Evolutionary conservation across 2,888 invertebrate species (phyloP).

Genomic region (Microctonus brassicae): DNA sequence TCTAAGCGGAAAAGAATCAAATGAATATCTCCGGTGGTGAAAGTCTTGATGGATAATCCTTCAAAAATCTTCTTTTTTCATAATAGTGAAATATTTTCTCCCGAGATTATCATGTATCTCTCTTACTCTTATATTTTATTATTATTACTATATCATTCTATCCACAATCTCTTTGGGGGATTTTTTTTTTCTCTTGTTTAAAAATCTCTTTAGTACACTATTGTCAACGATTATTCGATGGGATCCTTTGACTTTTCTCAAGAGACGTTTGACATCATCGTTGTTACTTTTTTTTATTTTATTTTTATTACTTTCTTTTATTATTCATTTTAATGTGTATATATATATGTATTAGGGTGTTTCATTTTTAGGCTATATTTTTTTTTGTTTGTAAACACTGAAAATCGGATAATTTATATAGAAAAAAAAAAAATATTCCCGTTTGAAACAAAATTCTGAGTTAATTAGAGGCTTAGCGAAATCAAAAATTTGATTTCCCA

Average conservation of each 20-base stretch:
- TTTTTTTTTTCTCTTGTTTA: not conserved
- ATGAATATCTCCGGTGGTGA: slow-evolving; percentile 37
- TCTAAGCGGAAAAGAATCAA: slow-evolving; percentile 26
- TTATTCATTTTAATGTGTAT: not conserved
- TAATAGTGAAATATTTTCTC: slow-evolving; percentile 28
- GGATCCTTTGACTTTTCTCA: not conserved
- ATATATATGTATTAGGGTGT: too few species aligned
- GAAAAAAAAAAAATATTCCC: too few species aligned
- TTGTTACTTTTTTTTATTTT: not conserved
- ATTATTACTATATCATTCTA: too few species aligned
- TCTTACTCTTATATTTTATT: too few species aligned
- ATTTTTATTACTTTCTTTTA: not conserved
- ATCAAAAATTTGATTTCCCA: too few species aligned
- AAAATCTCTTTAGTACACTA: not conserved
- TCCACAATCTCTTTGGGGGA: not conserved
- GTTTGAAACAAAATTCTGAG: too few species aligned
- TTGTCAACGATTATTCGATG: not conserved
- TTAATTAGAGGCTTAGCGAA: too few species aligned
- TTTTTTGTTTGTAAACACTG: too few species aligned
- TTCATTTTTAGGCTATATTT: too few species aligned
- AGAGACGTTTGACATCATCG: not conserved
- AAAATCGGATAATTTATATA: too few species aligned
- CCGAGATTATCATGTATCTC: too few species aligned
- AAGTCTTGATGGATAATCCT: slow-evolving; percentile 37
- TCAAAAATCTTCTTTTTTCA: slow-evolving; percentile 49